Base-by-base conservation (phyloP, 2,888 invertebrate species). In the Epistrophe eligans region DNA sequence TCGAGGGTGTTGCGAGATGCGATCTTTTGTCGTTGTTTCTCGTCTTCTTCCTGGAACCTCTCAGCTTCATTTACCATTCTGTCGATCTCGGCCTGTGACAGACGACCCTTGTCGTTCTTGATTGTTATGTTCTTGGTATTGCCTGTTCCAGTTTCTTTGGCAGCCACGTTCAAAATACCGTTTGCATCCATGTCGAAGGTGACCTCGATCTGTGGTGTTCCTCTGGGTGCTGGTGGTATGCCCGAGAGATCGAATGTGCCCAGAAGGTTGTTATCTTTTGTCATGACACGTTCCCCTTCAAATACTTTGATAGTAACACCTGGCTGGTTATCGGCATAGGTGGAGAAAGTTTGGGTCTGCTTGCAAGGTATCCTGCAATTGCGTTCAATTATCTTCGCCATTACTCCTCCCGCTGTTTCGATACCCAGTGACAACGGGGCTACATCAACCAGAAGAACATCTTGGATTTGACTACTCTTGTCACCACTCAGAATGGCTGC, bases 241-340 rank as follows among this genome's bases (percentile, higher is more conserved):
- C 98, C 98, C 24, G 97, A 96, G 66, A 99, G 94, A 92, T 98
- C 98, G 93, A 99, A 99, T 93, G 97, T 98, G 79, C 98, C 98
- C 79, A 99, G 95, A 62, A 97, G 94, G 93, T 98, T 97, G 94
- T 98, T 98, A 92, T 98, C 97, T 91, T 96, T 97, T 89, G 97
- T 97, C 97, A 98, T 97, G 64, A 97, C 96, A 48, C 96, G 93
- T 92, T 96, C 96, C 48, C 96, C 96, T 91, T 96, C 95, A 91
- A 94, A 95, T 40, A 95, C 95, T 91, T 95, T 95, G 89, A 96
- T 95, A 38, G 94, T 95, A 58, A 96, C 96, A 0, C 94, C 95
- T 1, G 95, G 94, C 92, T 97, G 97, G 92, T 96, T 96, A 93
- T 97, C 96, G 0, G 96, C 93, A 91, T 96, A 96, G 0, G 96